Percentiles rank a stretch among this genome's conserved stretches.
These are phyloP conservation scores for Phalloptychus januarius DNA, from an alignment of 2,797 vertebrate species.

Conservation along the genomic window DNA sequence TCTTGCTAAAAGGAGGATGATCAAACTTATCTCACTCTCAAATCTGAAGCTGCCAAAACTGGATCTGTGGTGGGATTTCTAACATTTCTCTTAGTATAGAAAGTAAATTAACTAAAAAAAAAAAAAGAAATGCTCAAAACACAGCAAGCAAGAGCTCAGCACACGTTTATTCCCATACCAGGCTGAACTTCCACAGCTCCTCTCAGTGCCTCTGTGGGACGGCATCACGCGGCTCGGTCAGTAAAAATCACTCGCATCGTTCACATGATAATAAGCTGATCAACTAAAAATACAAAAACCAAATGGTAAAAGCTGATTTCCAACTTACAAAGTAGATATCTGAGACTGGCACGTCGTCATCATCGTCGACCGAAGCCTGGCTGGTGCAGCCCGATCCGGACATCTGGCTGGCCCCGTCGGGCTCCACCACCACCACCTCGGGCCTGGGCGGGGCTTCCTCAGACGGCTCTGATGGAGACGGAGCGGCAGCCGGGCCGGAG, in stretches of 20 bases:
- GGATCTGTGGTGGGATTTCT: neutral
- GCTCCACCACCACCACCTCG: conserved; percentile 74
- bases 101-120: neutral
- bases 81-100: neutral
- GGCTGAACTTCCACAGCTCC: conserved; percentile 31
- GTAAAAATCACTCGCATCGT: conserved; percentile 15
- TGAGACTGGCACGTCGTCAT: conserved; percentile 87
- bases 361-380: conserved; percentile 94
- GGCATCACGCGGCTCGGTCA: conserved; percentile 45
- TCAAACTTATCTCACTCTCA: neutral
- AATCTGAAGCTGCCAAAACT: neutral
- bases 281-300: conserved; percentile 11
- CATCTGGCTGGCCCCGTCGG: conserved; percentile 88
- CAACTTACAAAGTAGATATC: conserved; percentile 97
- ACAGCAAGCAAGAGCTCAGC: conserved; percentile 48
- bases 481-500: conserved; percentile 53
- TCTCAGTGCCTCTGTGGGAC: conserved; percentile 66
- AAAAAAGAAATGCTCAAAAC: conserved; percentile 32
- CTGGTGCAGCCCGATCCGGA: conserved; percentile 92
- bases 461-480: conserved; percentile 40
- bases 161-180: conserved; percentile 54
- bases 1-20: conserved; percentile 16
- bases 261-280: conserved; percentile 15
- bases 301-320: neutral
- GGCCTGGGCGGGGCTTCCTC: conserved; percentile 61